Evolutionary conservation across 2,797 vertebrate genomes (phyloP).

Genomic region (Chloroceryle amazona): DNA sequence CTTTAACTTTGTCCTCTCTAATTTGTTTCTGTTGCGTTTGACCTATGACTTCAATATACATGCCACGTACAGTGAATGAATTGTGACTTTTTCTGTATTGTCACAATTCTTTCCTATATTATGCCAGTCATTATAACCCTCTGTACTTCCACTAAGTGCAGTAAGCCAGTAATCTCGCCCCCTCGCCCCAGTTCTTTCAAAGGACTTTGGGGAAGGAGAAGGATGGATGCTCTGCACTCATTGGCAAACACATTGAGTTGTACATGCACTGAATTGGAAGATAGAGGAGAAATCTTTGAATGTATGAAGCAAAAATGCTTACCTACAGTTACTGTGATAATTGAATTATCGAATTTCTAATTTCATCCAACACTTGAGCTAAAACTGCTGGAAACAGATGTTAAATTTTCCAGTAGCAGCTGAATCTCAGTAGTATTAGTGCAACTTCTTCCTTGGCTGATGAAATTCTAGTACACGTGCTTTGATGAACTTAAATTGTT

Average conservation of each 20-base stretch:
- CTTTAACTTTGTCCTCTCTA: neutral
- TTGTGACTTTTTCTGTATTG: neutral
- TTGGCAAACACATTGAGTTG: rapidly evolving
- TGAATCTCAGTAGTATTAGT: neutral
- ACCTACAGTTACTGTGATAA: neutral
- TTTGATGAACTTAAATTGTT: neutral
- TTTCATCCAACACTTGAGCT: neutral
- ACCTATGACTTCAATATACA: neutral
- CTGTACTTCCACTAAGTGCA: neutral
- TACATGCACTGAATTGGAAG: neutral
- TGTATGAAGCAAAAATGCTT: neutral
- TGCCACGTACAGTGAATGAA: neutral
- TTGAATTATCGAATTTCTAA: neutral
- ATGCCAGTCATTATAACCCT: neutral
- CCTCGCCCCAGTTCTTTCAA: neutral
- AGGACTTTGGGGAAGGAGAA: neutral
- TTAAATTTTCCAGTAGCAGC: neutral
- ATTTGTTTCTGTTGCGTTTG: neutral
- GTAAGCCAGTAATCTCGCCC: neutral
- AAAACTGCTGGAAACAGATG: neutral
- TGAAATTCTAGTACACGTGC: neutral
- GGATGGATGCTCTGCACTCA: neutral
- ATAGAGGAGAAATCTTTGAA: neutral
- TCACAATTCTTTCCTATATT: neutral
- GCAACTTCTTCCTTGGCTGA: neutral